phyloP scores from a whole-genome alignment of 64 coral and sea anemone genomes.

The Dendronephthya gigantea region DNA sequence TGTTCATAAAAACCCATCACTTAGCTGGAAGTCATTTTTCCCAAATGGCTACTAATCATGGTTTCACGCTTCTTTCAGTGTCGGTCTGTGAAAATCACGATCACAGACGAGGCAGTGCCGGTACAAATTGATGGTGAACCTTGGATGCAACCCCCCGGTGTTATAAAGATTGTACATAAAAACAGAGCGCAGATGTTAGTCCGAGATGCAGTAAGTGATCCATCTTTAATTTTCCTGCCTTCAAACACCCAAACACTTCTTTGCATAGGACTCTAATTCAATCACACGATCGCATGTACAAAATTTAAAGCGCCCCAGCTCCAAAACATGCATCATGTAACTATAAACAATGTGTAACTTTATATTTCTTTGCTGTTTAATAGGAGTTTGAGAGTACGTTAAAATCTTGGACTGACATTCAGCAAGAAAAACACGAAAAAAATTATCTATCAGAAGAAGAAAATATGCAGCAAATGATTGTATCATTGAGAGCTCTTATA shows the following conservation, averaged over 20 bases:
- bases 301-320: not conserved
- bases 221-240: no score
- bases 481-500: constrained; percentile 1
- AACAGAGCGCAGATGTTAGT: constrained; percentile 97
- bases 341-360: no score
- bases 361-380: not conserved
- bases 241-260: not conserved
- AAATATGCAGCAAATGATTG: constrained; percentile 8
- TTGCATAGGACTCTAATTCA: not conserved
- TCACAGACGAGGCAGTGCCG: constrained; percentile 80
- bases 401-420: constrained; percentile 67
- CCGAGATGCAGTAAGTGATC: constrained; percentile 63
- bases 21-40: no score
- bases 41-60: not conserved
- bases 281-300: not conserved
- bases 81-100: constrained; percentile 81
- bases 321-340: no score
- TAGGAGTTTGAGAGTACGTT: constrained; percentile 87
- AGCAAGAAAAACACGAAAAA: constrained; percentile 55
- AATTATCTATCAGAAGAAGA: constrained; percentile 8
- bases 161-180: constrained; percentile 96
- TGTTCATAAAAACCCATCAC: no score
- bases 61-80: constrained; percentile 43
- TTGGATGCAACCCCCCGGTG: constrained; percentile 92
- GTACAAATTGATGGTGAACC: constrained; percentile 97